Evolutionary conservation across 2,888 invertebrate species (phyloP).

Genomic region (Himalopsyche kuldschensis): DNA sequence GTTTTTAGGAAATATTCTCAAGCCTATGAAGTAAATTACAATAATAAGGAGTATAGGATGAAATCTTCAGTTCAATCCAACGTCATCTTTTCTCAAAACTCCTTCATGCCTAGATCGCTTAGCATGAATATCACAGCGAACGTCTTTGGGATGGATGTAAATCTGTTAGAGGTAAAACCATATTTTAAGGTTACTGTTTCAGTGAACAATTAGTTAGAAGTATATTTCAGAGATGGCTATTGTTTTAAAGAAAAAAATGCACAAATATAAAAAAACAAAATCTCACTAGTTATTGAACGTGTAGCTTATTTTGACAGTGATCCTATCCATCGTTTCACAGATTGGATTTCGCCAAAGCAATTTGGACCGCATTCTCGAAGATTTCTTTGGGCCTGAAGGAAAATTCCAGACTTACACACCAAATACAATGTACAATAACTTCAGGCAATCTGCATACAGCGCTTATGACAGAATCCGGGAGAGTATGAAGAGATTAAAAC

Average conservation of each 20-base stretch:
- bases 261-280: no score
- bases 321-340: background rate
- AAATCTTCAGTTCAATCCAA: conserved; percentile 71
- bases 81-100: conserved; percentile 81
- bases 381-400: background rate
- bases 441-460: background rate
- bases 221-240: no score
- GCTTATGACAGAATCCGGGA: background rate
- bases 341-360: background rate
- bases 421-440: background rate
- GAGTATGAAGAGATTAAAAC: no score
- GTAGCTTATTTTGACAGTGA: no score
- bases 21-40: conserved; percentile 75
- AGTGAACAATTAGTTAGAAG: background rate
- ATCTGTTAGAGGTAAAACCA: conserved; percentile 67
- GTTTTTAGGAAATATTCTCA: conserved; percentile 71
- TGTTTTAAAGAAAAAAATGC: no score
- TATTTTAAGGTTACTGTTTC: background rate
- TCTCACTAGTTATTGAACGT: no score
- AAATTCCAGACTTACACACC: background rate
- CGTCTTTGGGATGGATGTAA: conserved; percentile 76
- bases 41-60: conserved; percentile 68
- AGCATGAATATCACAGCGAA: conserved; percentile 74
- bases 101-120: conserved; percentile 74
- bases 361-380: background rate